Evolutionary conservation across 2,797 vertebrate genomes (phyloP).

Genomic region (Sebastes ruberrimus): DNA sequence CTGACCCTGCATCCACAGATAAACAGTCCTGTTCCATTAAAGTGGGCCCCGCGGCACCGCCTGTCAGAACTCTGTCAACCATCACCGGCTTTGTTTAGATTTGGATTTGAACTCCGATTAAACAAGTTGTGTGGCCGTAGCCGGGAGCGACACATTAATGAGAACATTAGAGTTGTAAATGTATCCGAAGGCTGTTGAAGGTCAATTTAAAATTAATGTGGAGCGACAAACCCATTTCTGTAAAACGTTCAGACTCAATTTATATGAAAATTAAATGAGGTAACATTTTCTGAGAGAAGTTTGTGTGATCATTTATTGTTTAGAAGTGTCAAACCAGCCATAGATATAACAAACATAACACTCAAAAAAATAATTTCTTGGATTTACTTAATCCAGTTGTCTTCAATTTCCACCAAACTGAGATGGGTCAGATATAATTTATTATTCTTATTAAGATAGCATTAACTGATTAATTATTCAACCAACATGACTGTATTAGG

Average conservation of each 20-base stretch:
- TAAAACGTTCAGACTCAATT: neutral
- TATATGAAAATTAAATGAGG: conserved; percentile 9
- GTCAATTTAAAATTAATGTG: conserved; percentile 3
- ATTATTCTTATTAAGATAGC: too few relatives aligned
- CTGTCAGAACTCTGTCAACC: neutral
- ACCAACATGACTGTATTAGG: too few relatives aligned
- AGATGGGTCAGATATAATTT: too few relatives aligned
- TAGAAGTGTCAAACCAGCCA: neutral
- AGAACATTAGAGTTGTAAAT: conserved; percentile 12
- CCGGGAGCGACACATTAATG: neutral
- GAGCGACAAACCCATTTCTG: neutral
- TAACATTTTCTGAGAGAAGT: neutral
- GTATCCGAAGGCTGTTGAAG: neutral
- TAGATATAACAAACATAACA: neutral
- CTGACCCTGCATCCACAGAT: conserved; percentile 34
- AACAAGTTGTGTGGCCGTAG: neutral
- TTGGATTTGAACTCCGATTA: conserved; percentile 4
- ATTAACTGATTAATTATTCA: too few relatives aligned
- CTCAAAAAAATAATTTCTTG: fast-evolving
- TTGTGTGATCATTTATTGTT: neutral
- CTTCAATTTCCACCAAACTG: too few relatives aligned
- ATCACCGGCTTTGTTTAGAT: conserved; percentile 7
- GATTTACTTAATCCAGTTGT: too few relatives aligned
- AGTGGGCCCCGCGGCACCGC: neutral
- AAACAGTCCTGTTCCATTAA: conserved; percentile 22